Conservation (phyloP, 2,888 invertebrate species). For the Rhorus exstirpatorius region DNA sequence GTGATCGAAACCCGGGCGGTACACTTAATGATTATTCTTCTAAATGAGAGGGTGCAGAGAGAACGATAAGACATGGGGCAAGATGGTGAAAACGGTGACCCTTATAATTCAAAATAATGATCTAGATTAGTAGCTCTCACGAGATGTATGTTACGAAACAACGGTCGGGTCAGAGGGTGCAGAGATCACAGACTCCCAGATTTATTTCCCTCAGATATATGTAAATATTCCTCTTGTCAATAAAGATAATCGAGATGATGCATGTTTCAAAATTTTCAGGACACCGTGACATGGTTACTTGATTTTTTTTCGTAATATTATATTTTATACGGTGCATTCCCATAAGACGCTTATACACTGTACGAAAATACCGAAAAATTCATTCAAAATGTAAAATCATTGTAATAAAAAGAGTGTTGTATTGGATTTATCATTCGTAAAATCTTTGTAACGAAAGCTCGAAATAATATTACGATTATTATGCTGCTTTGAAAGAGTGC, state of each 20-base stretch:
- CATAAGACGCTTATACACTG: no score
- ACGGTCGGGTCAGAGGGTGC: slow-evolving; percentile 28
- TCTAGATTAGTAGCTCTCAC: slow-evolving; percentile 44
- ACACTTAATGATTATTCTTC: no score
- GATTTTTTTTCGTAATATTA: slow-evolving; percentile 2
- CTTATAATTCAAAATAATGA: slow-evolving; percentile 49
- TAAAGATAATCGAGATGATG: neutral
- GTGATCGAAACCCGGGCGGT: no score
- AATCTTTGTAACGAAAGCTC: no score
- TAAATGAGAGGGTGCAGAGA: slow-evolving; percentile 15
- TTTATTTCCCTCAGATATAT: neutral
- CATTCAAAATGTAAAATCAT: no score
- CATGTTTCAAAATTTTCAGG: slow-evolving; percentile 36
- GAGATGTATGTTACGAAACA: slow-evolving; percentile 25
- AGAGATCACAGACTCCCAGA: slow-evolving; percentile 9
- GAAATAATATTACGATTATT: no score
- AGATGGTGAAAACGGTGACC: slow-evolving; percentile 18
- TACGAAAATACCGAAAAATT: no score
- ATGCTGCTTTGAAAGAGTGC: no score
- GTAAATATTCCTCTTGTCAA: neutral
- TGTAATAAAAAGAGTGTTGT: no score
- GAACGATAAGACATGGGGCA: slow-evolving; percentile 2
- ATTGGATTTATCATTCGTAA: no score
- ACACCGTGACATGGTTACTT: slow-evolving; percentile 39
- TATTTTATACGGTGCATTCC: neutral